Evolutionary conservation across 2,888 invertebrate species (phyloP), one percentile per base, ranked within the genome.

Genomic region (Nomada lathburiana): DNA sequence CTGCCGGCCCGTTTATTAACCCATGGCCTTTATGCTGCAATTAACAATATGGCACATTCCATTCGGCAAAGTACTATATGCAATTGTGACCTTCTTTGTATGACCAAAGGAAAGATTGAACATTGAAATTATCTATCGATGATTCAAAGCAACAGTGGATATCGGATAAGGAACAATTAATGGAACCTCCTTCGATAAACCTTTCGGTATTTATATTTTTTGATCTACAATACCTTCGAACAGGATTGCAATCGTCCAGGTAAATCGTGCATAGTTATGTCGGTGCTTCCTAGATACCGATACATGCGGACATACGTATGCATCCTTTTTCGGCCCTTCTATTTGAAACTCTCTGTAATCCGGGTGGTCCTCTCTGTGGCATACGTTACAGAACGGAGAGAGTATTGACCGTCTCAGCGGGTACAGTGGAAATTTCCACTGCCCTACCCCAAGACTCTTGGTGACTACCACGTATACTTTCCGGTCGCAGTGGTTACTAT

Each of bases 401-500:
- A 93, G 93, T 93, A 93, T 93, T 93, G 93, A 93, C 93, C 93
- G 93, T 93, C 92, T 92, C 91, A 89, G 90, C 89, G 86, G 85
- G 91, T 90, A 89, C 91, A 92, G 93, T 93, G 93, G 93, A 93
- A 93, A 92, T 93, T 93, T 93, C 93, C 93, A 93, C 92, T 93
- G 93, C 91, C 92, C 93, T 92, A 92, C 92, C 92, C 92, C 91
- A 91, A 90, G 90, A 85, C 86, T 88, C 88, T 86, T 79, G 84
- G 88, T 86, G 84, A 82, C 83, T 84, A 88, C 80, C 68, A 84
- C 84, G 82, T 79, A 84, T 60, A 86, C 85, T 80, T 81, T 85
- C 81, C 77, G 76, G 73, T 78, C 68, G 70, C 82, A 76, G 74
- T 77, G 69, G 75, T 76, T 73, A 80, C 26, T 76, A 79, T 77